These are phyloP conservation scores for Eulithis testata DNA, from an alignment of 2,888 invertebrate species.

Conservation along the genomic window DNA sequence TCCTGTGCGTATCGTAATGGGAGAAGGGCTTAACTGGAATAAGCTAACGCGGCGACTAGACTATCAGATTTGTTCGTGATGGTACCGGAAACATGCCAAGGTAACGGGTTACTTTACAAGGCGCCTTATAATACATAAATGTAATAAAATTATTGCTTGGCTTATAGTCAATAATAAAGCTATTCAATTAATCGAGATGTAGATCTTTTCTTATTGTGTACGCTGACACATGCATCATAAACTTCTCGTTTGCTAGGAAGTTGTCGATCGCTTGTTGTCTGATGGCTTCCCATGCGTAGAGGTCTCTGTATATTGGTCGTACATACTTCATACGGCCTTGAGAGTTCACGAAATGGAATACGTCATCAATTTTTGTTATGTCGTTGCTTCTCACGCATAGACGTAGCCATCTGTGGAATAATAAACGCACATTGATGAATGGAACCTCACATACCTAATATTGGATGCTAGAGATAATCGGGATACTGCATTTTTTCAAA, in stretches of 20 bases:
- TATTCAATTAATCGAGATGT: conserved; percentile 65
- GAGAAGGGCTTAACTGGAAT: no score
- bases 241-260: conserved; percentile 87
- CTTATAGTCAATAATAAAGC: conserved; percentile 13
- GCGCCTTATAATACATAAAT: neutral
- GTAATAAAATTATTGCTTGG: conserved; percentile 17
- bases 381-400: conserved; percentile 90
- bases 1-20: no score
- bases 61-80: no score
- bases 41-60: no score
- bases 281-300: conserved; percentile 91
- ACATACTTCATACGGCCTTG: conserved; percentile 97
- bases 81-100: neutral
- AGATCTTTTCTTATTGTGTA: conserved; percentile 91
- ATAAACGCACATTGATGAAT: no score
- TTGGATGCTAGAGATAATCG: no score
- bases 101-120: neutral
- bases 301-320: conserved; percentile 93
- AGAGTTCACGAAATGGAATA: conserved; percentile 91
- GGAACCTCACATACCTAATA: no score
- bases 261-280: conserved; percentile 88
- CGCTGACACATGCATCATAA: conserved; percentile 94
- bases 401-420: conserved; percentile 87
- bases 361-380: conserved; percentile 86
- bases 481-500: no score